Evolutionary conservation across 1,140 invertebrate genomes (phyloP).

Genomic region (Heliconius melpomene): DNA sequence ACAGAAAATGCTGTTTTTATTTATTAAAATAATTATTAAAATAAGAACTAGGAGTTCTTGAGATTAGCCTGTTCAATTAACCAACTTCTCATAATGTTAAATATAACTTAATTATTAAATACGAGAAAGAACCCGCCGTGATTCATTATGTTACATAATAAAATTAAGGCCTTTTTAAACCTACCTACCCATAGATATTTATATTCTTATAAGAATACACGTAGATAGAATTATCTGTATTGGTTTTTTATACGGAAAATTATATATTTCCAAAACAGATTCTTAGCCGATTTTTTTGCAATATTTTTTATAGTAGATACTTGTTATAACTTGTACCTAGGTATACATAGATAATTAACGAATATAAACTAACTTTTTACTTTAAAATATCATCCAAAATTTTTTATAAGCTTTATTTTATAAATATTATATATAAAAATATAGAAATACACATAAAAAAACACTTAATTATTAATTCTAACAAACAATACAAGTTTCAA

Average conservation of each 20-base stretch:
- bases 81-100: too few species aligned
- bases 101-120: too few species aligned
- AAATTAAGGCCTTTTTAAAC: not conserved
- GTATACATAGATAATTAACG: not conserved
- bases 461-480: not conserved
- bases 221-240: too few species aligned
- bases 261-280: not conserved
- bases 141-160: too few species aligned
- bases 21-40: too few species aligned
- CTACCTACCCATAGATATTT: not conserved
- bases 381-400: not conserved
- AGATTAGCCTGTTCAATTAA: too few species aligned
- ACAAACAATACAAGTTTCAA: not conserved
- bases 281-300: not conserved
- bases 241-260: not conserved
- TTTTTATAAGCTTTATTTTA: not conserved
- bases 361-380: not conserved
- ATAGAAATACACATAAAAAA: not conserved
- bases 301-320: not conserved
- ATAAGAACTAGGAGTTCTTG: too few species aligned
- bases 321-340: too few species aligned
- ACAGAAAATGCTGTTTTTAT: too few species aligned
- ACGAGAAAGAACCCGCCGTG: too few species aligned
- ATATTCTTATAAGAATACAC: not conserved
- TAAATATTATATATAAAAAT: not conserved